Evolutionary conservation across 2,888 invertebrate species (phyloP).

Genomic region (Yponomeuta cagnagella): DNA sequence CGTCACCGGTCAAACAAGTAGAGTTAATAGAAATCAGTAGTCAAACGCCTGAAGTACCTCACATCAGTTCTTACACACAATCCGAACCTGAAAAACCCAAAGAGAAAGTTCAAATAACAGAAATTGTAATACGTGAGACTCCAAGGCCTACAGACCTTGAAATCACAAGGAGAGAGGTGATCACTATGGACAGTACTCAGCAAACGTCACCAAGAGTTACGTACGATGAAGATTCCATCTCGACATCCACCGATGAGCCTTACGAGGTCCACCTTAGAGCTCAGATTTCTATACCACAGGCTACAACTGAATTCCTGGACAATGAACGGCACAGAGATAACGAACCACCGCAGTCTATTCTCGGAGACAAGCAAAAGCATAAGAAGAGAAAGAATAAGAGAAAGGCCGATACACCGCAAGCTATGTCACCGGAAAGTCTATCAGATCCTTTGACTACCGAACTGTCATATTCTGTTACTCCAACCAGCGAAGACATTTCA

Average conservation of each 20-base stretch:
- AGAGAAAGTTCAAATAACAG: conserved; percentile 29
- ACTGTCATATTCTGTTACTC: conserved; percentile 59
- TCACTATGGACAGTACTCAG: conserved; percentile 38
- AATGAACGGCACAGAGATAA: conserved; percentile 45
- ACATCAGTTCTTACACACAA: conserved; percentile 59
- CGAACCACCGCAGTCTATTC: conserved; percentile 5
- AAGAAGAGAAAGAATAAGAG: conserved; percentile 60
- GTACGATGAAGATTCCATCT: conserved; percentile 66
- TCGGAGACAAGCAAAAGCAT: conserved; percentile 38
- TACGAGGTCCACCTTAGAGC: conserved; percentile 79
- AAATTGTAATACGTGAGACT: conserved; percentile 40
- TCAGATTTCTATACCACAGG: conserved; percentile 72
- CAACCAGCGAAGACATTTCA: conserved; percentile 63
- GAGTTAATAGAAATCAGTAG: conserved; percentile 49
- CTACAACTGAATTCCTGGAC: conserved; percentile 54
- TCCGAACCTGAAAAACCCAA: conserved; percentile 46
- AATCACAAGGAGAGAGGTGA: conserved; percentile 20
- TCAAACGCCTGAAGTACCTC: conserved; percentile 55
- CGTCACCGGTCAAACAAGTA: conserved; percentile 47
- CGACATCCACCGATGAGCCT: conserved; percentile 71
- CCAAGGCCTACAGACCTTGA: conserved; percentile 35
- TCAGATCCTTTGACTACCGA: conserved; percentile 70
- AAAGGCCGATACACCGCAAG: conserved; percentile 50
- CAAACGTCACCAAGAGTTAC: conserved; percentile 78
- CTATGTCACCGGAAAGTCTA: conserved; percentile 61